A percentile compares a stretch with the other conserved stretches of the same genome.
Conservation (phyloP, 2,113 vertebrate genomes). For the Laticauda laticaudata region DNA sequence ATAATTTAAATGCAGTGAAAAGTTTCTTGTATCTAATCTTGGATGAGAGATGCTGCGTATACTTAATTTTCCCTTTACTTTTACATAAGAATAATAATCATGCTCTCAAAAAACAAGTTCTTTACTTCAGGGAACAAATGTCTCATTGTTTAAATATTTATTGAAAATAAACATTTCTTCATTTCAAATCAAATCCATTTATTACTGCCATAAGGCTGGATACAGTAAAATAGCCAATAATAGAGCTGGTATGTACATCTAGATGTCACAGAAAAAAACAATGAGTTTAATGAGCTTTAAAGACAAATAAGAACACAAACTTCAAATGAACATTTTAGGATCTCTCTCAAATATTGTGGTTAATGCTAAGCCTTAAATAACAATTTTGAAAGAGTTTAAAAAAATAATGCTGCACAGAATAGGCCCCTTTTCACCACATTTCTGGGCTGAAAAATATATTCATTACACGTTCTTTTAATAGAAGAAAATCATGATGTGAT, state of each 20-base stretch:
- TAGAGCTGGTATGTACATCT: not conserved
- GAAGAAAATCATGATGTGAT: not conserved
- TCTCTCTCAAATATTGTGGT: not conserved
- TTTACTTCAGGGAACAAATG: not conserved
- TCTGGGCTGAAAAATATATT: not conserved
- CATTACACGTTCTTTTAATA: not conserved
- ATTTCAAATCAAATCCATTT: not conserved
- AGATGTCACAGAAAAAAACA: not conserved
- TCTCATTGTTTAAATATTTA: not conserved
- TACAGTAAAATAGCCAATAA: not conserved
- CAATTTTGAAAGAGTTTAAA: not conserved
- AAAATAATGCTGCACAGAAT: not conserved
- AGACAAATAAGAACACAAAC: not conserved
- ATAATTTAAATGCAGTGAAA: not conserved
- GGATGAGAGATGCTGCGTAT: not conserved
- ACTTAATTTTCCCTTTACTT: not conserved
- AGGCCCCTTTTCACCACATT: not conserved
- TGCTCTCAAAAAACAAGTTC: not conserved
- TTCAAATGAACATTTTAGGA: not conserved
- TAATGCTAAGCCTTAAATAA: not conserved
- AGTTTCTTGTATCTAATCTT: not conserved
- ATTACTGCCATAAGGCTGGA: not conserved
- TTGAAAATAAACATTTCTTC: not conserved
- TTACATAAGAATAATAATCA: not conserved
- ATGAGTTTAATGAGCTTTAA: not conserved